phyloP scores from a whole-genome alignment of 2,113 vertebrate species.

The Chrysochloris asiatica region DNA sequence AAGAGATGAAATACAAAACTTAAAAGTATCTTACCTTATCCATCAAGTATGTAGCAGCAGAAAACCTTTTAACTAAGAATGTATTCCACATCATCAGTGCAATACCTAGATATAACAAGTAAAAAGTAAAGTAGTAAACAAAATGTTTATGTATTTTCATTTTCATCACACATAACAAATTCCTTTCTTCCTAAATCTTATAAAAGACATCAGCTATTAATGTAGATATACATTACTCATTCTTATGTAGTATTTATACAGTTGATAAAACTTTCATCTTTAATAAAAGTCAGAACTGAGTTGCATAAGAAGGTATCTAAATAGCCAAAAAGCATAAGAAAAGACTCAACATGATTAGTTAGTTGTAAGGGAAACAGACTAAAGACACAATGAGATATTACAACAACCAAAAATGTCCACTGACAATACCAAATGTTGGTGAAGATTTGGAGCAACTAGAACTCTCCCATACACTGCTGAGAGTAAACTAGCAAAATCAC shows the following conservation, averaged over 20 bases:
- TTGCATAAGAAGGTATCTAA: neutral
- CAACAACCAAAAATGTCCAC: neutral
- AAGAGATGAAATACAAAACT: no score
- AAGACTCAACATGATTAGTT: neutral
- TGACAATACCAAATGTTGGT: neutral
- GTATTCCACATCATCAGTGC: slow-evolving; percentile 99
- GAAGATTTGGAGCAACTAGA: neutral
- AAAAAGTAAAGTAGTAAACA: neutral
- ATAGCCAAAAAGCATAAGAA: neutral
- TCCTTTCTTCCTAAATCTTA: neutral
- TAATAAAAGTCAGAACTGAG: neutral
- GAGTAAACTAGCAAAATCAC: neutral
- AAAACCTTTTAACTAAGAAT: slow-evolving; percentile 95
- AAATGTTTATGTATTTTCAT: fast-evolving
- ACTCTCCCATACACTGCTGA: neutral
- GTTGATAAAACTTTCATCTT: neutral
- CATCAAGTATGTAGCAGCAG: slow-evolving; percentile 93
- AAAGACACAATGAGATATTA: neutral
- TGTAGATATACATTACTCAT: neutral
- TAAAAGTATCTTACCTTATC: slow-evolving; percentile 94
- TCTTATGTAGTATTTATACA: neutral
- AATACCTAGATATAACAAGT: slow-evolving; percentile 86
- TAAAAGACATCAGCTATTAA: neutral
- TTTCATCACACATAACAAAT: neutral
- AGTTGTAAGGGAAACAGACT: neutral